Percentiles rank a stretch among this genome's conserved stretches.
Evolutionary conservation across 2,888 invertebrate genomes (phyloP).

Genomic region (Odiellus spinosus): DNA sequence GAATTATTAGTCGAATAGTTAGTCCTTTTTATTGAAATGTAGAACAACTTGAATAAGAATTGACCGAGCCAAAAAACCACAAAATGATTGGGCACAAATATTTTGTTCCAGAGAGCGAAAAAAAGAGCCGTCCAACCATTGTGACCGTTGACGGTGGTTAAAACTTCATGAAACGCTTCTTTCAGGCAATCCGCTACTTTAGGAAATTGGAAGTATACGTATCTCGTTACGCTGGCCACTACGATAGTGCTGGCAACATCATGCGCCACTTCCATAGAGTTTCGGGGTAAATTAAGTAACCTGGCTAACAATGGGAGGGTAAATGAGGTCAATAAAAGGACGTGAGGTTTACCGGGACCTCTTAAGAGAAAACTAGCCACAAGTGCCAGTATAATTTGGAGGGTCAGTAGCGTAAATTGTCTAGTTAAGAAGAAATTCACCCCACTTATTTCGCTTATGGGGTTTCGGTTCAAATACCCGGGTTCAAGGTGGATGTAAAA

Average conservation of each 20-base stretch:
- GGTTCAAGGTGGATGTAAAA: conserved; percentile 30
- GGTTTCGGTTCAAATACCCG: conserved; percentile 6
- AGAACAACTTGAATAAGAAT: conserved; percentile 30
- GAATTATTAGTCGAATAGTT: conserved; percentile 20
- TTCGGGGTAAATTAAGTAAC: conserved; percentile 31
- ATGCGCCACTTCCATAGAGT: conserved; percentile 30
- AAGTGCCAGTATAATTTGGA: conserved; percentile 29
- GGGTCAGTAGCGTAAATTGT: conserved; percentile 26
- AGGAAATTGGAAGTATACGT: conserved; percentile 31
- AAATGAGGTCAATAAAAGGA: conserved; percentile 32
- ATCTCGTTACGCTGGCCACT: conserved; percentile 30
- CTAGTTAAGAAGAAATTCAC: conserved; percentile 24
- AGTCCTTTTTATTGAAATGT: conserved; percentile 24
- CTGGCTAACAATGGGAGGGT: conserved; percentile 35
- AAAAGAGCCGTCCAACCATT: conserved; percentile 27
- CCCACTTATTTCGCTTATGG: conserved; percentile 7
- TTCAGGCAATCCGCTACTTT: conserved; percentile 27
- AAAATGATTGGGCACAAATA: conserved; percentile 35
- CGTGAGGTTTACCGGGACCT: conserved; percentile 26
- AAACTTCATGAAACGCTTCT: conserved; percentile 21
- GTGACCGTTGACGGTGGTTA: conserved; percentile 23
- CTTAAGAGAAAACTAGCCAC: conserved; percentile 31
- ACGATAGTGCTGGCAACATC: conserved; percentile 32
- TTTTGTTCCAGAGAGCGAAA: conserved; percentile 30
- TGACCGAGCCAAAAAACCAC: conserved; percentile 36